A percentile compares a stretch with the other conserved stretches of the same genome.
phyloP scores from a whole-genome alignment of 2,888 invertebrate species.

The Rhagium mordax region DNA sequence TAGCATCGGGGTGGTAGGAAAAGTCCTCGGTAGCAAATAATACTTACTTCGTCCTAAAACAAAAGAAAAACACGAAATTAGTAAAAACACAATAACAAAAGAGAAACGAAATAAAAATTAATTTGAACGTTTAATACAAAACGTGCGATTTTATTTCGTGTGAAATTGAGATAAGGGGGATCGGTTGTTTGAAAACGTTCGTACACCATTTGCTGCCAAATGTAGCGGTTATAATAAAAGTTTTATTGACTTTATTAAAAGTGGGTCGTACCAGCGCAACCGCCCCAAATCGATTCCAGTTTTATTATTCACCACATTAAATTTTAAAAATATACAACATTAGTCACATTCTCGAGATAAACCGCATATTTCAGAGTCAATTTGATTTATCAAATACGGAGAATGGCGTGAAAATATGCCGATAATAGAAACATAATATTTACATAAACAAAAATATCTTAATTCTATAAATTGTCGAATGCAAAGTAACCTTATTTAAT shows the following conservation, averaged over 20 bases:
- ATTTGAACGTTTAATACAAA: conserved; percentile 21
- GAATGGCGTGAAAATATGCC: conserved; percentile 19
- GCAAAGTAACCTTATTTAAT: background rate
- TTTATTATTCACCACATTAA: conserved; percentile 4
- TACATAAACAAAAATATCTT: conserved; percentile 44
- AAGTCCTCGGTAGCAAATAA: conserved; percentile 39
- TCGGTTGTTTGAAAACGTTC: conserved; percentile 47
- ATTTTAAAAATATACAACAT: background rate
- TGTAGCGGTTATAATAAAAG: conserved; percentile 48
- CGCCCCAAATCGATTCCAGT: background rate
- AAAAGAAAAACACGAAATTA: conserved; percentile 68
- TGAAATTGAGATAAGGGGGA: conserved; percentile 53
- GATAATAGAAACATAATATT: conserved; percentile 25
- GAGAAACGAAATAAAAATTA: conserved; percentile 29
- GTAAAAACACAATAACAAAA: conserved; percentile 54
- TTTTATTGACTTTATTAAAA: conserved; percentile 23
- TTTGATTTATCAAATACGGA: background rate
- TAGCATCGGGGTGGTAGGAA: conserved; percentile 27
- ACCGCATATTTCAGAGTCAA: background rate
- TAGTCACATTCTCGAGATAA: background rate
- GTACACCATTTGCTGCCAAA: conserved; percentile 55
- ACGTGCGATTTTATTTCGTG: conserved; percentile 49
- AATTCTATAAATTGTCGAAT: conserved; percentile 17
- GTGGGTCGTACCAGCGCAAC: background rate
- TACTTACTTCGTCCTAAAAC: conserved; percentile 72